Conservation (phyloP, 23 tunicate genomes). For the Trididemnum clinides region DNA sequence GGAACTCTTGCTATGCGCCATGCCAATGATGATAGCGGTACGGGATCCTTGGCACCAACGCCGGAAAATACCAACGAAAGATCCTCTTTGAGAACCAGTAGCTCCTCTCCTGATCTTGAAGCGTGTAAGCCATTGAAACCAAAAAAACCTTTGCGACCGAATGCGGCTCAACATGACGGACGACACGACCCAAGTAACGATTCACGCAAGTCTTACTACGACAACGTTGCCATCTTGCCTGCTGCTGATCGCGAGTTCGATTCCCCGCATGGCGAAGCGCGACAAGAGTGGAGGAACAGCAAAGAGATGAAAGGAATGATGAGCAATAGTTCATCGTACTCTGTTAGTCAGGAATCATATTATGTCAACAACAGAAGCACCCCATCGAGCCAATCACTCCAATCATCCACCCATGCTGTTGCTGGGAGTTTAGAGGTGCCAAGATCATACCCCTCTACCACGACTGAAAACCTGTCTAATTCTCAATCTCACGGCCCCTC, state of each 20-base stretch:
- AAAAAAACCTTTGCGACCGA: constrained; percentile 32
- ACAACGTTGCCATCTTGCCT: constrained; percentile 64
- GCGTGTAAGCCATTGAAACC: constrained; percentile 30
- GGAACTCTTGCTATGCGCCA: constrained; percentile 66
- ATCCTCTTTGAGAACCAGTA: background rate
- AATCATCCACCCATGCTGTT: constrained; percentile 70
- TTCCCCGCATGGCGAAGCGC: background rate
- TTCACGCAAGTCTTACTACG: constrained; percentile 57
- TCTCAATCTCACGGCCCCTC: background rate
- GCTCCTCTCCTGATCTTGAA: background rate
- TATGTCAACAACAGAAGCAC: constrained; percentile 63
- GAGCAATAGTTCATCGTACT: background rate
- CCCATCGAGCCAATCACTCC: constrained; percentile 26
- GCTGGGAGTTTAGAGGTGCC: constrained; percentile 56
- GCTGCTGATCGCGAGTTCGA: background rate
- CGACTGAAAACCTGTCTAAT: constrained; percentile 23
- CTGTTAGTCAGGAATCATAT: constrained; percentile 36
- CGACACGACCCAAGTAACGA: background rate
- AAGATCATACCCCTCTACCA: constrained; percentile 42
- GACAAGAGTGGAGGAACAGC: constrained; percentile 38
- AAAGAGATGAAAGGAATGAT: constrained; percentile 10
- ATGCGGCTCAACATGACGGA: background rate
- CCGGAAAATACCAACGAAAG: constrained; percentile 72
- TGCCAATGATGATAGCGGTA: constrained; percentile 76
- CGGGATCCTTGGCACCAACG: constrained; percentile 78